Base-by-base conservation (phyloP, 2,797 vertebrate genomes). In the Sebastes reedi region DNA sequence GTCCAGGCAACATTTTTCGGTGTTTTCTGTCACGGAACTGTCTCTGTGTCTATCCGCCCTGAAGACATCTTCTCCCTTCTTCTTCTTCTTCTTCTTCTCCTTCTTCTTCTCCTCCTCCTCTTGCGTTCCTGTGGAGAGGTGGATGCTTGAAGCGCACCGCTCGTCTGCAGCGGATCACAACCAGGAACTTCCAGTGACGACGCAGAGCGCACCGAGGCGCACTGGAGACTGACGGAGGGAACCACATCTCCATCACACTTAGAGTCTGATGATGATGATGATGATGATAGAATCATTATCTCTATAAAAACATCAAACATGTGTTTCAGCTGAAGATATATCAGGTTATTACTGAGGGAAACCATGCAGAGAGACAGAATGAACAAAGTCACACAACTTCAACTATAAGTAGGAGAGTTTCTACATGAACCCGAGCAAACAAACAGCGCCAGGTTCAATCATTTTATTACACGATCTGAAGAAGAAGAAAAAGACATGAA, bases 121-220 rank as follows among this genome's bases (percentile, higher is more conserved):
- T 3, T 20, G 8, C 20, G 13, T 4, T 24, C 18, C 25, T n/a
- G 5, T 24, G 71, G 67, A 78, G 77, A 36, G 32, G 34, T 22
- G 71, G 72, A 22, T 71, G 77, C 24, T 36, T 18, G 80, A 24
- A 70, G 73, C 74, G 78, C 79, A 29, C 74, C n/a, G 75, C 81
- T 72, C 77, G 68, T 74, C 82, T 75, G 84, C 82, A 67, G 84
- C 68, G 71, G 55, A 83, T 84, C 75, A 16, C 3, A 20, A 54
- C 0, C 52, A 69, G 74, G 55, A 87, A 88, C 87, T 91, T 86
- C 76, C 76, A 74, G 27, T 74, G 85, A 75, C 82, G 76, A 85
- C 77, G 67, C 75, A 79, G 5, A 82, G 85, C 84, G 79, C 81
- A 60, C 68, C 16, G 39, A 72, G 20, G 74, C 77, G 84, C 80